These are phyloP conservation scores for Phocides pigmalion DNA, from an alignment of 1,140 invertebrate species.

Conservation along the genomic window DNA sequence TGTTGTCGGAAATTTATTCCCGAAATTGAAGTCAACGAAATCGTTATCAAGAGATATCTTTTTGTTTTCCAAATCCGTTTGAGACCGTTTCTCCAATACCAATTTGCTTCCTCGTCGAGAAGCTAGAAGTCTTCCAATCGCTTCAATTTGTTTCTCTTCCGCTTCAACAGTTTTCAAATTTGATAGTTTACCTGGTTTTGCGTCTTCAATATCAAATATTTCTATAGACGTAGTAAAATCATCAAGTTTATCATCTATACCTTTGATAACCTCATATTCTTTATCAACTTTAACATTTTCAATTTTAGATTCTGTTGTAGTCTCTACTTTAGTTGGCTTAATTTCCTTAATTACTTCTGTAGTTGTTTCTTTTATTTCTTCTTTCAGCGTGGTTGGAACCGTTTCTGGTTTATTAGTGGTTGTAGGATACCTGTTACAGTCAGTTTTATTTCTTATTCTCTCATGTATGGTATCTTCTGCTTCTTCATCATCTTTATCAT, in stretches of 20 bases:
- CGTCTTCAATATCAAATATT: conserved; percentile 77
- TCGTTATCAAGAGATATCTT: conserved; percentile 70
- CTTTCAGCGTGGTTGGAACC: conserved; percentile 22
- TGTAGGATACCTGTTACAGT: conserved; percentile 34
- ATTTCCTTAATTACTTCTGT: conserved; percentile 43
- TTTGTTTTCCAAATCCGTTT: conserved; percentile 72
- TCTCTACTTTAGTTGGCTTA: conserved; percentile 39
- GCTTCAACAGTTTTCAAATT: conserved; percentile 76
- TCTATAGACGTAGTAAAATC: conserved; percentile 75
- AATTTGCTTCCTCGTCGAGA: conserved; percentile 69
- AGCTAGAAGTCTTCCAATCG: conserved; percentile 75
- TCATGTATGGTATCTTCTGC: conserved; percentile 39
- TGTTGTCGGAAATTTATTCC: conserved; percentile 62
- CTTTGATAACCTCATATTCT: conserved; percentile 59
- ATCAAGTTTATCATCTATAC: conserved; percentile 75
- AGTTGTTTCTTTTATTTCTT: conserved; percentile 34
- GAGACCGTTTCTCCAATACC: conserved; percentile 71
- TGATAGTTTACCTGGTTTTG: conserved; percentile 60
- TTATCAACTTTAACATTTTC: conserved; percentile 43
- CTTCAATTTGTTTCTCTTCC: conserved; percentile 81
- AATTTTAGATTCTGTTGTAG: conserved; percentile 36
- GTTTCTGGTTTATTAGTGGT: conserved; percentile 18
- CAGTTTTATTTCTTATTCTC: conserved; percentile 55
- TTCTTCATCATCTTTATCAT: conserved; percentile 31
- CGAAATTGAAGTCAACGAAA: conserved; percentile 66